phyloP scores from a whole-genome alignment of 2,113 vertebrate species.

The Datnioides undecimradiatus region DNA sequence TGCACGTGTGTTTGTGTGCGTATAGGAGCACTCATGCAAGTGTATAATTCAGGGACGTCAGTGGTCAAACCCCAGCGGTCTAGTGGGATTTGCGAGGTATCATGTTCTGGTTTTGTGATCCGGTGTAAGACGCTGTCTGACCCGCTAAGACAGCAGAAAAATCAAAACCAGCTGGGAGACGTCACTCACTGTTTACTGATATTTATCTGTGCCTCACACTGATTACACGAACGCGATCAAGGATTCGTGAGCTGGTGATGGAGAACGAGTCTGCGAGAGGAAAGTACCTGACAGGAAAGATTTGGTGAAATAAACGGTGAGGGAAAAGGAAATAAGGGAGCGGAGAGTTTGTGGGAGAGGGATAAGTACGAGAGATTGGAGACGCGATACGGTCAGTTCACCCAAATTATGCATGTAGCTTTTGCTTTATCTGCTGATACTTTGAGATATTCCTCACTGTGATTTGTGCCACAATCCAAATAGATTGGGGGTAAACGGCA shows the following conservation, averaged over 20 bases:
- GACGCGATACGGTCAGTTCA: constrained; percentile 24
- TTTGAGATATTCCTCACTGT: background rate
- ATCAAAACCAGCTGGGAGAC: constrained; percentile 77
- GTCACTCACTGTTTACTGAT: constrained; percentile 67
- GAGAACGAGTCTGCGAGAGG: constrained; percentile 31
- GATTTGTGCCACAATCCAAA: constrained; percentile 6
- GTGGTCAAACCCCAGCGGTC: constrained; percentile 57
- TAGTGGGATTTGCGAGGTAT: constrained; percentile 72
- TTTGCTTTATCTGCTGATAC: constrained; percentile 30
- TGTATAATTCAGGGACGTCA: constrained; percentile 55
- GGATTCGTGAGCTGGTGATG: constrained; percentile 34
- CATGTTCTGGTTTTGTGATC: constrained; percentile 70
- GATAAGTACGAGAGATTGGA: constrained; percentile 31
- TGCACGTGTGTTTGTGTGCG: constrained; percentile 16
- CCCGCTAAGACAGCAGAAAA: constrained; percentile 70
- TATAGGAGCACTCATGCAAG: constrained; percentile 21
- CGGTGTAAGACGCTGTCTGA: constrained; percentile 67
- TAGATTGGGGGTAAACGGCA: background rate
- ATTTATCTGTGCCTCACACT: constrained; percentile 64
- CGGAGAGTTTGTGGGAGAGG: background rate
- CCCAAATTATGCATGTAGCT: constrained; percentile 8
- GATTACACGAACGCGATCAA: constrained; percentile 60
- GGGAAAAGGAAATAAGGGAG: background rate
- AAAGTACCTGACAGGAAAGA: constrained; percentile 39
- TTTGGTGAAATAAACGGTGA: constrained; percentile 35